Conservation (phyloP, 2,113 vertebrate genomes). For the Malurus melanocephalus region DNA sequence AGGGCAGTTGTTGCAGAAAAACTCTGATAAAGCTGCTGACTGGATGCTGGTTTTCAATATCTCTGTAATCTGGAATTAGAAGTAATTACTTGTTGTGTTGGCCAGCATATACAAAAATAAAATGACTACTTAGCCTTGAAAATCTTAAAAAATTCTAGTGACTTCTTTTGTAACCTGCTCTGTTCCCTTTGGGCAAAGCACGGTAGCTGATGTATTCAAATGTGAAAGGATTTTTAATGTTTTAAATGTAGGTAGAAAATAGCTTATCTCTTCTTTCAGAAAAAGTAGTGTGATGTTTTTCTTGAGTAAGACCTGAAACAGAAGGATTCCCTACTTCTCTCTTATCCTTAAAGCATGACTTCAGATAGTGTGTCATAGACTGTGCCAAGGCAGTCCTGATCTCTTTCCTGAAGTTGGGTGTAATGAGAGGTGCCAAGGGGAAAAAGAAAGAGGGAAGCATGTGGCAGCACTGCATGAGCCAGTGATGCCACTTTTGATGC, state of each 20-base stretch:
- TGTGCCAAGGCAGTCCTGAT: neutral
- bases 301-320: neutral
- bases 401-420: neutral
- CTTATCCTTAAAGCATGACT: neutral
- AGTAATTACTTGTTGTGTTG: neutral
- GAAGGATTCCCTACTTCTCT: neutral
- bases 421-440: neutral
- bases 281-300: neutral
- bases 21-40: neutral
- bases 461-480: constrained; percentile 5
- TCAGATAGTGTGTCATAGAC: neutral
- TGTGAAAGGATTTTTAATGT: neutral
- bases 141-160: neutral
- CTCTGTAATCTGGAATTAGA: neutral
- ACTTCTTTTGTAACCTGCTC: neutral
- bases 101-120: neutral
- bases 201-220: neutral
- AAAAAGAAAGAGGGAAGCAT: neutral
- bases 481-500: neutral
- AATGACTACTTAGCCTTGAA: neutral
- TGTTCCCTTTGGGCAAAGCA: neutral
- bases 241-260: neutral
- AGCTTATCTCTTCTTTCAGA: neutral
- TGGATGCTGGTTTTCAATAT: neutral
- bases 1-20: neutral